phyloP scores from a whole-genome alignment of 2,888 invertebrate genomes.

The Lasius platythorax region DNA sequence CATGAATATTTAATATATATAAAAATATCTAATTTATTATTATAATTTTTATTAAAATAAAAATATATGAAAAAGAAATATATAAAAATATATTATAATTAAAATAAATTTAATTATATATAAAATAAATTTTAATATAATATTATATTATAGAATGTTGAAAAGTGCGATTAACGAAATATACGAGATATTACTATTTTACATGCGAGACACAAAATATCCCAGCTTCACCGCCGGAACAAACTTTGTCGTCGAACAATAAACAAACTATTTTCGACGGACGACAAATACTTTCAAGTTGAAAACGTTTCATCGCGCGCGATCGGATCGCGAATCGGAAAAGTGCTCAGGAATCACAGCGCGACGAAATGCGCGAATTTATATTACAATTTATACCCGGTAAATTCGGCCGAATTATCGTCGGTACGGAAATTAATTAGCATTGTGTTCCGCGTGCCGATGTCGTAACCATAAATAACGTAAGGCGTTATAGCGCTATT shows the following conservation, averaged over 20 bases:
- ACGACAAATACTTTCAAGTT: slow-evolving; percentile 25
- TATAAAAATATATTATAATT: no score
- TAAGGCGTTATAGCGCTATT: slow-evolving; percentile 27
- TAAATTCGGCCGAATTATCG: slow-evolving; percentile 23
- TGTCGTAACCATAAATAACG: slow-evolving; percentile 42
- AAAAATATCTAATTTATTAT: no score
- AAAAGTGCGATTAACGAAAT: neutral
- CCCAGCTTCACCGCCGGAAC: neutral
- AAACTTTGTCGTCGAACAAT: slow-evolving; percentile 26
- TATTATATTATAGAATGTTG: neutral
- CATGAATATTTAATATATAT: neutral
- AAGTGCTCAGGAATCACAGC: neutral
- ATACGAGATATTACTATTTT: slow-evolving; percentile 7
- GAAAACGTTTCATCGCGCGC: slow-evolving; percentile 17
- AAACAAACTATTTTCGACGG: slow-evolving; percentile 32
- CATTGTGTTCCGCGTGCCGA: neutral
- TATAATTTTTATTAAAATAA: no score
- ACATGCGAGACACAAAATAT: neutral
- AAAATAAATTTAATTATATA: no score
- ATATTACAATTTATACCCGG: neutral
- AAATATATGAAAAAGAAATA: no score
- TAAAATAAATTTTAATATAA: no score
- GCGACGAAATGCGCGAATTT: slow-evolving; percentile 1
- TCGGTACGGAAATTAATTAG: slow-evolving; percentile 46
- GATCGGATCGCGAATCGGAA: slow-evolving; percentile 25